Base-by-base conservation (phyloP, 2,888 invertebrate species). In the Pseudoips prasinana region DNA sequence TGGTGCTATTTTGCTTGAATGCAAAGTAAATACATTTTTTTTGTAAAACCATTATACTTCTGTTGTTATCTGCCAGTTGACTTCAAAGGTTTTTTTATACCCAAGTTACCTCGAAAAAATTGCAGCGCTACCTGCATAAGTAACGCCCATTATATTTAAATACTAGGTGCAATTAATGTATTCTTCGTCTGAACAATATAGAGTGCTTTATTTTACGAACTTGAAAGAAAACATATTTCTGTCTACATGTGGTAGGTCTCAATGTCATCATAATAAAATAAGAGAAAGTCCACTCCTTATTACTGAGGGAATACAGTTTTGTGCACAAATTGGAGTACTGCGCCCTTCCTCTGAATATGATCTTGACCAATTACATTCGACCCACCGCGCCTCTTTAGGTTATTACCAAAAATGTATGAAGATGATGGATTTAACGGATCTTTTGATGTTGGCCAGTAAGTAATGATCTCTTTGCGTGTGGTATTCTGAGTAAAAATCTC, bases 381-480 rank as follows among this genome's bases (percentile, higher is more conserved):
- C 36, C 68, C 39, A 25, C 50, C 52, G 50, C 46, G 52, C 60
- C 49, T 46, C 41, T 46, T 35, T 34, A 41, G 48, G 41, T 59
- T 54, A 49, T 61, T 57, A 58, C 54, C 39, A 31, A 59, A 59
- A 63, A 62, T 60, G 46, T 39, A 44, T 37, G 38, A 58, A 58
- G 39, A 66, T 58, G 53, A 46, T 58, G 39, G 48, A 40, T 51
- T 41, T 46, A 54, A 49, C 40, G 56, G 68, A 36, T 65, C 74
- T 43, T 38, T 43, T 36, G 56, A 64, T 32, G 47, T 42, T 72
- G 73, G 73, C 10, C 59, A 34, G 18, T 25, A 42, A 52, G 51
- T 76, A 78, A 79, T 76, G 70, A 74, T 63, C 55, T 58, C 52
- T 55, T 67, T 55, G 74, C 71, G 79, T 80, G 82, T 79, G 81